These are phyloP conservation scores for Pachyrhynchus sulphureomaculatus DNA, from an alignment of 1,140 invertebrate genomes.

Conservation along the genomic window DNA sequence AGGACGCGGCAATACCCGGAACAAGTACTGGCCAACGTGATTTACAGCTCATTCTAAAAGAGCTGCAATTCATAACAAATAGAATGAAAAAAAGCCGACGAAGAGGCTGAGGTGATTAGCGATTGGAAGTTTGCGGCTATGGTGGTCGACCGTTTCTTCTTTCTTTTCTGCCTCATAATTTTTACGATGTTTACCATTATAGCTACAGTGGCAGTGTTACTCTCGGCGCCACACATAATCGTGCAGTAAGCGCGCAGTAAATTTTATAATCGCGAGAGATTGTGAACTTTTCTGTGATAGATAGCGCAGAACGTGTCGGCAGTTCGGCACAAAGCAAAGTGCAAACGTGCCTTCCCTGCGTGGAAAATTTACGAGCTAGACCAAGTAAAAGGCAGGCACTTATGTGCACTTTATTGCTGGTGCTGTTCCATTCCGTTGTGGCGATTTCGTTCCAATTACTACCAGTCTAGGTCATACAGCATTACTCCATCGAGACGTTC, in stretches of 20 bases:
- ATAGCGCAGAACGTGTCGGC: constrained; percentile 47
- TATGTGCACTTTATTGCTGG: constrained; percentile 39
- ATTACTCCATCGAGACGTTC: no score
- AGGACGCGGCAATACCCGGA: constrained; percentile 57
- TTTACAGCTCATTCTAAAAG: constrained; percentile 67
- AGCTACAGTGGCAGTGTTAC: constrained; percentile 90
- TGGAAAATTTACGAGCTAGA: constrained; percentile 48
- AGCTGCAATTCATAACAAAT: constrained; percentile 91
- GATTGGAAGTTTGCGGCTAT: constrained; percentile 99
- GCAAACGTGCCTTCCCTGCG: constrained; percentile 44
- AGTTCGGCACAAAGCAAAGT: constrained; percentile 42
- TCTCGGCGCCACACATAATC: constrained; percentile 93
- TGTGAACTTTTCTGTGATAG: constrained; percentile 52
- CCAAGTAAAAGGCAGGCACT: constrained; percentile 47
- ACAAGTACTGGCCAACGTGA: constrained; percentile 56
- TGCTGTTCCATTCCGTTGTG: not conserved
- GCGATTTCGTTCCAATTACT: not conserved
- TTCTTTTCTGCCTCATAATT: constrained; percentile 95
- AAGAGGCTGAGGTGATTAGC: constrained; percentile 86
- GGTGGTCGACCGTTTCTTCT: constrained; percentile 97
- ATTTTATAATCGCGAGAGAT: constrained; percentile 26
- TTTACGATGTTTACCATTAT: constrained; percentile 96
- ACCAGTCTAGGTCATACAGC: no score
- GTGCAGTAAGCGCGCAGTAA: constrained; percentile 68
- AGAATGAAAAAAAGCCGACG: constrained; percentile 87